These are phyloP conservation scores for Cheiracanthium punctorium DNA, from an alignment of 2,888 invertebrate genomes.

Conservation along the genomic window DNA sequence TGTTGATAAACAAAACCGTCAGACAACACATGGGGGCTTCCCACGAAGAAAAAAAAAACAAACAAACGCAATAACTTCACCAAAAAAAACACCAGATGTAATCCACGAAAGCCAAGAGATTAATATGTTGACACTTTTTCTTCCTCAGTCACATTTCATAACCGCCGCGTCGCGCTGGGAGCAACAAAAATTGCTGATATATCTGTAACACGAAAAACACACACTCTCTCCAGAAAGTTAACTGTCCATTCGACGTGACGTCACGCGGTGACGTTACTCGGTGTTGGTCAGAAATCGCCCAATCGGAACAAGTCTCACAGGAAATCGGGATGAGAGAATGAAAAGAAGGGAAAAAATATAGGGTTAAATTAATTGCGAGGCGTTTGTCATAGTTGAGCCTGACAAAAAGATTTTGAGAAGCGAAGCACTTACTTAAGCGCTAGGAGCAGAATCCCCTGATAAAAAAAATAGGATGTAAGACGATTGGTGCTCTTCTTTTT, in stretches of 20 bases:
- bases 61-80: no score
- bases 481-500: slow-evolving; percentile 11
- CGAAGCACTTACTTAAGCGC: background rate
- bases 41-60: no score
- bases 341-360: slow-evolving; percentile 12
- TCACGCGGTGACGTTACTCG: slow-evolving; percentile 27
- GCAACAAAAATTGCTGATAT: no score
- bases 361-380: slow-evolving; percentile 59
- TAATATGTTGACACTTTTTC: no score
- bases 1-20: no score
- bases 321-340: slow-evolving; percentile 28
- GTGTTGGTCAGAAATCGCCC: slow-evolving; percentile 30
- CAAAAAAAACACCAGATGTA: no score
- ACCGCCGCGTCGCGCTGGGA: no score
- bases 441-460: slow-evolving; percentile 19
- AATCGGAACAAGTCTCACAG: slow-evolving; percentile 35
- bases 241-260: slow-evolving; percentile 5
- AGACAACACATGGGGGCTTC: no score
- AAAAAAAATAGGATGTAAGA: slow-evolving; percentile 9
- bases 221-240: background rate
- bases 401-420: slow-evolving; percentile 23
- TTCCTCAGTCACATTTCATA: no score
- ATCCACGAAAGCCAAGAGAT: no score
- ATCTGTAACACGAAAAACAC: no score
- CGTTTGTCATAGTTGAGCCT: slow-evolving; percentile 40